A percentile compares a stretch with the other conserved stretches of the same genome.
Conservation (phyloP, 2,888 invertebrate species). For the Metellina segmentata region DNA sequence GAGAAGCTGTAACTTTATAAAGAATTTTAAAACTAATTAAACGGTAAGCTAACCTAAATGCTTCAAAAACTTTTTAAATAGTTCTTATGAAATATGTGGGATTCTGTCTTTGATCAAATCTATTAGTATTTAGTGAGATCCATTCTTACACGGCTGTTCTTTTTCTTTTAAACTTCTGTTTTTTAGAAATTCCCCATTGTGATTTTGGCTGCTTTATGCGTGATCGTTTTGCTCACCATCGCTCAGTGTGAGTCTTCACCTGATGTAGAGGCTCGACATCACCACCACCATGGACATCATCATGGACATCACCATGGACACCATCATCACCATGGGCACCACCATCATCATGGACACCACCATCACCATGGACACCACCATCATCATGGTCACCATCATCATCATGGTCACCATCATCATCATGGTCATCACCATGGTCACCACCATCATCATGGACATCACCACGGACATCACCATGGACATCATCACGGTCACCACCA, state of each 20-base stretch:
- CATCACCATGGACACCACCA: slow-evolving; percentile 38
- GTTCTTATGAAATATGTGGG: too few relatives aligned
- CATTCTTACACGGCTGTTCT: too few relatives aligned
- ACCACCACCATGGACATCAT: slow-evolving; percentile 36
- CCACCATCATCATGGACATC: slow-evolving; percentile 36
- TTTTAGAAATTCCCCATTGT: slow-evolving; percentile 21
- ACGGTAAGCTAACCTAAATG: too few relatives aligned
- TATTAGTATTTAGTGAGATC: neutral
- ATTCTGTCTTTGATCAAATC: neutral
- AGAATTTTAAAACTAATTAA: too few relatives aligned
- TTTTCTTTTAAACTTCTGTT: too few relatives aligned
- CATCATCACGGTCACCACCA: too few relatives aligned
- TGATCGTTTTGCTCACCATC: slow-evolving; percentile 3
- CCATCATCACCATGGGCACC: slow-evolving; percentile 13
- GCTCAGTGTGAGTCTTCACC: neutral
- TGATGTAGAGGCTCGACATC: slow-evolving; percentile 17
- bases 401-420: neutral
- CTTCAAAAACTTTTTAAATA: too few relatives aligned
- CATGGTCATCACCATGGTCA: neutral
- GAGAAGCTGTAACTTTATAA: too few relatives aligned
- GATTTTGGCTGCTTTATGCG: slow-evolving; percentile 22
- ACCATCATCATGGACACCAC: slow-evolving; percentile 28
- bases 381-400: slow-evolving; percentile 30
- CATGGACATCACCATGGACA: slow-evolving; percentile 22
- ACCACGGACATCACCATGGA: neutral